Percentiles rank a stretch among this genome's conserved stretches.
Conservation (phyloP, 2,888 invertebrate genomes). For the Volucella inflata region DNA sequence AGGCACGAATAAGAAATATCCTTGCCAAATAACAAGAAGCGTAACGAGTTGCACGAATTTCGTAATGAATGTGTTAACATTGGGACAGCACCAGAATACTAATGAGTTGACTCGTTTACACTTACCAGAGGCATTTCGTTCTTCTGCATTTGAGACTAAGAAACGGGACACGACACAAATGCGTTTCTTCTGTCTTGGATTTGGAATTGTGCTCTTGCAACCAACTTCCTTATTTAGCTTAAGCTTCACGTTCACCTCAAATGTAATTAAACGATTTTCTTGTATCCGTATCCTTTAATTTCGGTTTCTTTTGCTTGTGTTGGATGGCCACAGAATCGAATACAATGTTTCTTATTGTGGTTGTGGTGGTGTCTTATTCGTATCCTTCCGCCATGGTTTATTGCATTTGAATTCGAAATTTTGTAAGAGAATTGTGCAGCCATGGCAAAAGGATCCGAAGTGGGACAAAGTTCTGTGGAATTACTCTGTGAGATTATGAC, state of each 20-base stretch:
- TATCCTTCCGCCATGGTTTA: neutral
- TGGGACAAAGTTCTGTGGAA: too few species aligned
- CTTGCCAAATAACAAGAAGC: slow-evolving; percentile 55
- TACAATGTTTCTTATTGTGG: slow-evolving; percentile 9
- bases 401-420: neutral
- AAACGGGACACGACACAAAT: slow-evolving; percentile 32
- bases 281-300: slow-evolving; percentile 11
- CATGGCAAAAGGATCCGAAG: too few species aligned
- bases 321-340: neutral
- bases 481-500: too few species aligned
- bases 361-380: neutral
- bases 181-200: slow-evolving; percentile 52
- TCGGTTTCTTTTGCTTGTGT: neutral
- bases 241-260: slow-evolving; percentile 53
- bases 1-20: slow-evolving; percentile 37
- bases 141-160: slow-evolving; percentile 8
- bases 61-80: slow-evolving; percentile 73
- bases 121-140: slow-evolving; percentile 17
- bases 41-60: slow-evolving; percentile 70
- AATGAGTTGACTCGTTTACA: slow-evolving; percentile 70
- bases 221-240: slow-evolving; percentile 42
- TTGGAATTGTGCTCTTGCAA: neutral
- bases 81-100: slow-evolving; percentile 70
- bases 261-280: slow-evolving; percentile 65
- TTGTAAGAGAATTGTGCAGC: neutral